Evolutionary conservation across 2,113 vertebrate genomes (phyloP).

Genomic region (Xiphorhynchus elegans): DNA sequence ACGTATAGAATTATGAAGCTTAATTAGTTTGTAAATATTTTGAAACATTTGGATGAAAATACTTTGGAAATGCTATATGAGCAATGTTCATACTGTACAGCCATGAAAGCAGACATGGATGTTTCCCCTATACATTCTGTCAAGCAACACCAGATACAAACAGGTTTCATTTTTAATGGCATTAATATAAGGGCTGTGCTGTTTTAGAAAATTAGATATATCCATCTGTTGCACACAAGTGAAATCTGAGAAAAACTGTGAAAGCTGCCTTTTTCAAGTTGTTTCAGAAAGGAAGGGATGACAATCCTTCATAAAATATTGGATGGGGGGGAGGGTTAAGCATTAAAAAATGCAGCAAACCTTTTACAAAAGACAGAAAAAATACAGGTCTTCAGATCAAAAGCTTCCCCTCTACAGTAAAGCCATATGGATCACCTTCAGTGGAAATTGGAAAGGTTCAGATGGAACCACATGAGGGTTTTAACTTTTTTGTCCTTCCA

Average conservation of each 20-base stretch:
- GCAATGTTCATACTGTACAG: not conserved
- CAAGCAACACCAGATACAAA: not conserved
- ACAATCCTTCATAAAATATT: not conserved
- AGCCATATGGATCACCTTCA: not conserved
- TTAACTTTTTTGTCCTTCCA: not conserved
- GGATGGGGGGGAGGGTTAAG: not conserved
- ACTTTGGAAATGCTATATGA: not conserved
- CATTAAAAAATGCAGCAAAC: not conserved
- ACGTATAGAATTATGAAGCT: not conserved
- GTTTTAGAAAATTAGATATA: not conserved
- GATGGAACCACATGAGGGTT: not conserved
- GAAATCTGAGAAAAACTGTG: not conserved
- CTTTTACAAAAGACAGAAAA: not conserved
- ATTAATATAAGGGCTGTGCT: not conserved
- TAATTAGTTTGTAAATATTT: not conserved
- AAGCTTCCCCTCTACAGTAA: not conserved
- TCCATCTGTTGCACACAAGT: not conserved
- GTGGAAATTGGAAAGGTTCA: not conserved
- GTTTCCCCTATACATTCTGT: not conserved
- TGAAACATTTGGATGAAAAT: not conserved
- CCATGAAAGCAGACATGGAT: not conserved
- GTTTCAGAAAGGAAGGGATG: not conserved
- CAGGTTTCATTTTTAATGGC: not conserved
- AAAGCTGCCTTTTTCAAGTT: not conserved
- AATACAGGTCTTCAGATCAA: not conserved